Evolutionary conservation across 1,140 invertebrate genomes (phyloP).

Genomic region (Drosophila malerkotliana): DNA sequence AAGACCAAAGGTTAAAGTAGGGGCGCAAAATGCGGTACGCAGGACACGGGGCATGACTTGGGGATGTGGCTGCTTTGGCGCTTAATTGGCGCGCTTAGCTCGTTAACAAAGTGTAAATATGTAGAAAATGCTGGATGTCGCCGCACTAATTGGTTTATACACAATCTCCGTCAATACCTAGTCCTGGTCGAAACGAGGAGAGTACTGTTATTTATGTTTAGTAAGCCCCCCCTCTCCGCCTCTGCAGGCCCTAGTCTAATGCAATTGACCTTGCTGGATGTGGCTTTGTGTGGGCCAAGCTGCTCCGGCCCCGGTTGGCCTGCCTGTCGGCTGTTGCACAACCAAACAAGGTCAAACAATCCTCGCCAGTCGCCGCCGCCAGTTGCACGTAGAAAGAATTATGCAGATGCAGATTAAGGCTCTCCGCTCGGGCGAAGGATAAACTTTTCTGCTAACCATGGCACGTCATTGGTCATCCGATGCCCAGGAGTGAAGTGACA

Average conservation of each 20-base stretch:
- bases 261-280: constrained; percentile 46
- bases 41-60: constrained; percentile 17
- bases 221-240: neutral
- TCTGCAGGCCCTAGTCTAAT: constrained; percentile 13
- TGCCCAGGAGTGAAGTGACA: too few relatives aligned
- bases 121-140: constrained; percentile 53
- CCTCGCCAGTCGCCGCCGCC: constrained; percentile 6
- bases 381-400: constrained; percentile 1
- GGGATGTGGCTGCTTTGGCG: constrained; percentile 30
- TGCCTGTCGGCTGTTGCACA: constrained; percentile 14
- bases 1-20: constrained; percentile 61
- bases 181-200: neutral
- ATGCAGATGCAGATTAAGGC: constrained; percentile 13
- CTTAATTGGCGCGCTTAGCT: constrained; percentile 80
- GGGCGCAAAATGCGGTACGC: constrained; percentile 18
- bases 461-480: too few relatives aligned
- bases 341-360: constrained; percentile 36
- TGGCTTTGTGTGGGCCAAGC: constrained; percentile 12
- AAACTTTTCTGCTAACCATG: constrained; percentile 17
- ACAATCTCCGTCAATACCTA: constrained; percentile 17
- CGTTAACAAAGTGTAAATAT: constrained; percentile 78
- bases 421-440: neutral
- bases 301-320: neutral
- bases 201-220: constrained; percentile 48
- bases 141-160: constrained; percentile 72